Percentiles rank a stretch among this genome's conserved stretches.
phyloP scores from a whole-genome alignment of 1,140 invertebrate genomes.

The Drepana arcuata region DNA sequence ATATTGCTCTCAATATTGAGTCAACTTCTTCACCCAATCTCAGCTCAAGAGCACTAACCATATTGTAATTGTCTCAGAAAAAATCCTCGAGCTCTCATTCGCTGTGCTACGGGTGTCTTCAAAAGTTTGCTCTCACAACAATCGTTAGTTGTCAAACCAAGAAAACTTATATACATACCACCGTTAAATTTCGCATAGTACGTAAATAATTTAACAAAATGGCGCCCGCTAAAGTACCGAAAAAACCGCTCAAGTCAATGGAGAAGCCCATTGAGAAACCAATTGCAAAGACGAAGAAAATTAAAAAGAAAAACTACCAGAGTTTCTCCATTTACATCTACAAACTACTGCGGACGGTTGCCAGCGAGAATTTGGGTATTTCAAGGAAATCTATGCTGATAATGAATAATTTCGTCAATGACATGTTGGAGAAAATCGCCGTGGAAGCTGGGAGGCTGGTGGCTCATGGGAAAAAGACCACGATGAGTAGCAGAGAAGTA shows the following conservation, averaged over 20 bases:
- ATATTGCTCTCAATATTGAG: too few species aligned
- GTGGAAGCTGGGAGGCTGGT: conserved; percentile 67
- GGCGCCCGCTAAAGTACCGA: conserved; percentile 30
- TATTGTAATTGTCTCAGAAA: too few species aligned
- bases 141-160: too few species aligned
- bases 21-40: too few species aligned
- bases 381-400: conserved; percentile 71
- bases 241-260: conserved; percentile 30
- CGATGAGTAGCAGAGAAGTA: conserved; percentile 61
- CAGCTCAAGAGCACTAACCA: too few species aligned
- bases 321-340: conserved; percentile 83
- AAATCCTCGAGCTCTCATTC: too few species aligned
- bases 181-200: too few species aligned
- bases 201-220: conserved; percentile 35
- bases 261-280: conserved; percentile 38
- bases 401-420: conserved; percentile 75
- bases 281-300: conserved; percentile 35
- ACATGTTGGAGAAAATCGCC: conserved; percentile 74
- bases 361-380: conserved; percentile 52
- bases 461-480: conserved; percentile 74
- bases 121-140: too few species aligned
- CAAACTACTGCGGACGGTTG: conserved; percentile 75
- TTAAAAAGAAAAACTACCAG: conserved; percentile 75
- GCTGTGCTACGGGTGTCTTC: too few species aligned
- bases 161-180: too few species aligned